Conservation (phyloP, 2,888 invertebrate genomes). For the Ochropleura plecta region DNA sequence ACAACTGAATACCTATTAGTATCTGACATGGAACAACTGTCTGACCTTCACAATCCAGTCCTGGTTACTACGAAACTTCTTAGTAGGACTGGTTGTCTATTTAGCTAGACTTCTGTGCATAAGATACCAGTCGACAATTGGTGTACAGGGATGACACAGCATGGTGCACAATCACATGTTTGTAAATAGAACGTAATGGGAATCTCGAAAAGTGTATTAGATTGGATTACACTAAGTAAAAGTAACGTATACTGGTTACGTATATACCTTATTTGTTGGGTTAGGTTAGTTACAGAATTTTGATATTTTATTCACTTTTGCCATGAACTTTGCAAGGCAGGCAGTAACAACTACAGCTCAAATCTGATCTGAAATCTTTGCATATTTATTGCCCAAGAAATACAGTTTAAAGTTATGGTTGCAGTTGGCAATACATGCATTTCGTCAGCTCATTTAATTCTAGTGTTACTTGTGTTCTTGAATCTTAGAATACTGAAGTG, state of each 20-base stretch:
- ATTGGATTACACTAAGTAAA: neutral
- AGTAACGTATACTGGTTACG: neutral
- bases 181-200: neutral
- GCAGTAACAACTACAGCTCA: neutral
- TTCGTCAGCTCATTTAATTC: constrained; percentile 13
- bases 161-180: too few relatives aligned
- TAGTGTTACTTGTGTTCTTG: constrained; percentile 21
- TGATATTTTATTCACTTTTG: neutral
- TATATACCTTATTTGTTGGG: neutral
- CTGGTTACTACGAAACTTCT: neutral
- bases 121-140: neutral
- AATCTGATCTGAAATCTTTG: neutral
- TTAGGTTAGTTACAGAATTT: constrained; percentile 4
- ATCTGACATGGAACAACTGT: neutral
- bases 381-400: constrained; percentile 1
- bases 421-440: constrained; percentile 16
- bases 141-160: neutral
- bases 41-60: neutral
- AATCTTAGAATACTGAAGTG: neutral
- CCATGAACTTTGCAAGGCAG: constrained; percentile 7
- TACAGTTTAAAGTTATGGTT: constrained; percentile 1
- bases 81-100: neutral
- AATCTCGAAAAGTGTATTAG: neutral
- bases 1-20: neutral
- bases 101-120: neutral